These are phyloP conservation scores for Odobenus rosmarus DNA, from an alignment of 2,113 vertebrate species.

Conservation along the genomic window DNA sequence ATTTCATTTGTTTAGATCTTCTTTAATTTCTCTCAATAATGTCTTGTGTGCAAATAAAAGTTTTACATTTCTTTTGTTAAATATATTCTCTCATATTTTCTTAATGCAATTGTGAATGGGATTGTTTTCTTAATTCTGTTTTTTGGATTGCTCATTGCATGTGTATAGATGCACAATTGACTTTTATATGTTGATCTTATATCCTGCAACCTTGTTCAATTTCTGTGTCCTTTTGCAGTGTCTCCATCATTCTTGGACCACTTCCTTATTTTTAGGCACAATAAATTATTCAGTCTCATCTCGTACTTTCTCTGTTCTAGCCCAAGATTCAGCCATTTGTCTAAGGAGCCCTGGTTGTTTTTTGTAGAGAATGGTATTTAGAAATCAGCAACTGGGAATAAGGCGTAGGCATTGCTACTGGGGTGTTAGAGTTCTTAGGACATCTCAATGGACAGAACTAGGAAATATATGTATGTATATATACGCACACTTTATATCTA, in stretches of 20 bases:
- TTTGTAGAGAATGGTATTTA: not conserved
- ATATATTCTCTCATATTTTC: not conserved
- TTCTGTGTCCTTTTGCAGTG: constrained; percentile 13
- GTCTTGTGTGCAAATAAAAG: not conserved
- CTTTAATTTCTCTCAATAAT: not conserved
- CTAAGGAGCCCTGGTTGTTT: not conserved
- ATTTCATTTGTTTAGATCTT: constrained; percentile 10
- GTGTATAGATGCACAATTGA: not conserved
- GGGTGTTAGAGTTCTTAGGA: not conserved
- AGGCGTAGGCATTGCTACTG: not conserved
- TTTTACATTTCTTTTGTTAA: not conserved
- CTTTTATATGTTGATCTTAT: not conserved
- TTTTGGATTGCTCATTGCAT: constrained; percentile 1
- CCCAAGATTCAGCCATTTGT: not conserved
- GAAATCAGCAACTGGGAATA: not conserved
- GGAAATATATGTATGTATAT: not conserved
- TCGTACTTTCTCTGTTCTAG: not conserved
- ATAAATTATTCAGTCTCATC: not conserved
- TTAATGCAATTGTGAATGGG: not conserved
- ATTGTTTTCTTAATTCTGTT: constrained; percentile 36
- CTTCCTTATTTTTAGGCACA: not conserved
- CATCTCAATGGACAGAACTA: not conserved
- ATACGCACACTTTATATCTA: not conserved
- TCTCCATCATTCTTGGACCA: not conserved
- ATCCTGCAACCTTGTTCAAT: not conserved